Evolutionary conservation across 2,888 invertebrate species (phyloP), one percentile per base, ranked within the genome.

Genomic region (Epicampocera succincta): DNA sequence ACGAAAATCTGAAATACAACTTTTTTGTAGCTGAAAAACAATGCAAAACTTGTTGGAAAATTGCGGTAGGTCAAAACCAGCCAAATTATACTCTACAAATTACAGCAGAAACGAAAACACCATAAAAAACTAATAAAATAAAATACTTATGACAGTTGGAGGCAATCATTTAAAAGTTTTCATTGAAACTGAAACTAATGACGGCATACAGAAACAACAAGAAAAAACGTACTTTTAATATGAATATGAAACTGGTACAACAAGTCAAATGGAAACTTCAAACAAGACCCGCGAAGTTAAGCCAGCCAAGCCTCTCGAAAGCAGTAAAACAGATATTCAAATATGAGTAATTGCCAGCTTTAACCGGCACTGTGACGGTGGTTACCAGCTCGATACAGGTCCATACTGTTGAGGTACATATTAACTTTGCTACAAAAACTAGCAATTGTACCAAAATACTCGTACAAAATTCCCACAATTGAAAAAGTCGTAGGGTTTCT

Each of bases 31-130:
- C 9, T 6, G 33, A 9, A 33, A 44, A 44, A 61, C 46, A 46
- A 58, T 44, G 40, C 21, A 58, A 72, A 78, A 78, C 58, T 58
- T 38, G 78, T 72, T 78, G 21, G 58, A 60, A 72, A 72, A 72
- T 73, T 61, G 44, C 46, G 78, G 72, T 73, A 79, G 78, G 78
- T 79, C 78, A 79, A 79, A 79, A 73, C 72, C 78, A 79, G 73
- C 72, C 52, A 66, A 60, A 79, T 73, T 73, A 68, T 54, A 72
- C 78, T 52, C 66, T 79, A 73, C 50, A 63, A 56, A 46, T 19
- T 17, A 74, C 17, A 48, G 38, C 58, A 58, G 25, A 48, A 50
- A 58, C 38, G 3, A 21, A 40, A 52, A 60, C 40, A 3, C 29
- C 50, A 21, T 60, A 44, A 44, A 21, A 13, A 66, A 15, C 21